A percentile compares a stretch with the other conserved stretches of the same genome.
Conservation (phyloP, 2,113 vertebrate species). For the Callithrix jacchus region DNA sequence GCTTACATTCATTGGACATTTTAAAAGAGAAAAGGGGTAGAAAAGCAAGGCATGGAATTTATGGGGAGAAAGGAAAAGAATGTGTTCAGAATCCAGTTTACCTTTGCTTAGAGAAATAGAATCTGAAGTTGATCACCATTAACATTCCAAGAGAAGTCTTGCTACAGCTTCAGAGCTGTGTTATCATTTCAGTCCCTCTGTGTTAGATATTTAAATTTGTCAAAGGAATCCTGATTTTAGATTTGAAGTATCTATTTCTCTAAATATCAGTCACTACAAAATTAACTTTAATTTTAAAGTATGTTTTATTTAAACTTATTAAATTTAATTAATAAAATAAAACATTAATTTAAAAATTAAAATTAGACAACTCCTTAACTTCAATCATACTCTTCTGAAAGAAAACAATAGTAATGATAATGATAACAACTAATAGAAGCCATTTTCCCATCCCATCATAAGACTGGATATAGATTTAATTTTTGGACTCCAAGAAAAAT, state of each 20-base stretch:
- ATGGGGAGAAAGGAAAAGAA: background rate
- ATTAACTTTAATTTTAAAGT: conserved; percentile 31
- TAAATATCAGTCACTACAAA: background rate
- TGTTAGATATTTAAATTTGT: conserved; percentile 2
- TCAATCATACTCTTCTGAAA: background rate
- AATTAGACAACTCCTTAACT: background rate
- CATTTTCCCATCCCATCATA: background rate
- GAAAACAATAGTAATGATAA: background rate
- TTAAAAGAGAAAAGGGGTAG: background rate
- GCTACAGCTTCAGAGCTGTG: background rate
- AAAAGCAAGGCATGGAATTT: background rate
- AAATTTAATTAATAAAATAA: background rate
- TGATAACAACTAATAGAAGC: background rate
- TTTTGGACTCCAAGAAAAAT: background rate
- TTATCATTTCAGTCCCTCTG: background rate
- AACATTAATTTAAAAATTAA: background rate
- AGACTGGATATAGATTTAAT: background rate
- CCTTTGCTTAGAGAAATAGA: background rate
- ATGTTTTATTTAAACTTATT: background rate
- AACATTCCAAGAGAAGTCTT: conserved; percentile 1
- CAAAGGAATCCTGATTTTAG: conserved; percentile 2
- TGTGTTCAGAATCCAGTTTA: background rate
- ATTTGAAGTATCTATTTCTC: conserved; percentile 12
- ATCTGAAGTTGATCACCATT: background rate
- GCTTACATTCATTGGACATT: background rate